Evolutionary conservation across 2,797 vertebrate genomes (phyloP).

Genomic region (Cetoscarus ocellatus): DNA sequence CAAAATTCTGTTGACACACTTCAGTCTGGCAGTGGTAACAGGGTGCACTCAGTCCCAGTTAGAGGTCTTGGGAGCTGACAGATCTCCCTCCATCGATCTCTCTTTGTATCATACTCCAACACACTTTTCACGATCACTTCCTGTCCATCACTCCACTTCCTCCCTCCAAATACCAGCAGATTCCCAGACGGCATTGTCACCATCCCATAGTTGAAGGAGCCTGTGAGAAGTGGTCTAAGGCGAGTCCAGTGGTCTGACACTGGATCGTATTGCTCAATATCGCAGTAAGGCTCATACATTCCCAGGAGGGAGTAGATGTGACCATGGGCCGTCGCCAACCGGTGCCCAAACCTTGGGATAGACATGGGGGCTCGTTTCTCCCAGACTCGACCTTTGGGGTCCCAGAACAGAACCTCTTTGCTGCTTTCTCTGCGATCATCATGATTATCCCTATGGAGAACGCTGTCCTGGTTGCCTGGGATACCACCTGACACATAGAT

Average conservation of each 20-base stretch:
- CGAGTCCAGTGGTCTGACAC: conserved; percentile 90
- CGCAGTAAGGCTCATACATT: conserved; percentile 94
- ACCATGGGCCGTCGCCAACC: conserved; percentile 87
- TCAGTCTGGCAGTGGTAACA: conserved; percentile 87
- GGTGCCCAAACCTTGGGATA: conserved; percentile 92
- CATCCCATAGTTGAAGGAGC: conserved; percentile 93
- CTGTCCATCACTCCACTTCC: conserved; percentile 91
- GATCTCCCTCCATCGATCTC: conserved; percentile 92
- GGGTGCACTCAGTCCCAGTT: conserved; percentile 88
- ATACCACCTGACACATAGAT: conserved; percentile 93
- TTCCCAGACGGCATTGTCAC: conserved; percentile 83
- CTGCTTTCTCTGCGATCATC: conserved; percentile 79
- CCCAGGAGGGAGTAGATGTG: conserved; percentile 92
- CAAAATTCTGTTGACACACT: background rate
- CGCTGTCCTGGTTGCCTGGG: conserved; percentile 69
- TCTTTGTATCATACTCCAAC: conserved; percentile 91
- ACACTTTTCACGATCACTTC: conserved; percentile 90
- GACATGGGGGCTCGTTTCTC: conserved; percentile 89
- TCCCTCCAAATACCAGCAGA: conserved; percentile 91
- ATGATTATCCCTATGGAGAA: conserved; percentile 73
- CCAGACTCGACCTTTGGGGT: conserved; percentile 80
- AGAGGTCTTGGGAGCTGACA: conserved; percentile 90
- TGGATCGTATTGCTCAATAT: conserved; percentile 92
- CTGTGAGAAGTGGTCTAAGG: conserved; percentile 87
- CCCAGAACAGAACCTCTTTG: conserved; percentile 87